Base-by-base conservation (phyloP, 2,797 vertebrate species). In the Podarcis lilfordi region DNA sequence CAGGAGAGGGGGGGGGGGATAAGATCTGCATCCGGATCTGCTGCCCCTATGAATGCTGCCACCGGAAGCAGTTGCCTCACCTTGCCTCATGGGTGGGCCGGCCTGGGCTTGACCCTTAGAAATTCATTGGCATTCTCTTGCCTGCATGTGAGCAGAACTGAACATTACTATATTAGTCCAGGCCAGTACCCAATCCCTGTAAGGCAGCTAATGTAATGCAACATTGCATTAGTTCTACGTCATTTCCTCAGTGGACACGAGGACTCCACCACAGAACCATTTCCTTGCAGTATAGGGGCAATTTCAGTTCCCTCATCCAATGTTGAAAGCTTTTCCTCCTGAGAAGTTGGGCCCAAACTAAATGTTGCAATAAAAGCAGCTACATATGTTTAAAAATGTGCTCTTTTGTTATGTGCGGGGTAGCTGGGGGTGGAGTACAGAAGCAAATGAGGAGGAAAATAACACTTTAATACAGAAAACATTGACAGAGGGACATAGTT, bases 91-190 rank as follows among this genome's bases (percentile, higher is more conserved):
- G 50, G 50, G 50, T 50, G 50, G 50, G 50, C 50, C 11, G 11
- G 50, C 50, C 50, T 55, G 50, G 82, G 17, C 37, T 2, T 23
- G 75, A 59, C 2, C 15, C 59, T 55, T 55, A 69, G 32, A 66
- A 68, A 72, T 8, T 32, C 68, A n/a, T 29, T 29, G 27, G 23
- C 8, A 2, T 37, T 32, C 6, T 88, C 40, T 19, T 82, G 11
- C 29, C 40, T 66, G 3, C 27, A 50, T n/a, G 72, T 37, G 6
- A 9, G 9, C 7, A 23, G 8, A 74, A 76, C 3, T 32, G 35
- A 9, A 0, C 0, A 0, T 15, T 5, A 27, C 25, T 35, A 0
- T 19, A 13, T 50, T 80, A 6, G 4, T 13, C 40, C 15, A 59
- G 23, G 21, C 27, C 8, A 72, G 15, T 69, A 90, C 13, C 3